Evolutionary conservation across 1,140 invertebrate species (phyloP).

Genomic region (Reticulitermes speratus): DNA sequence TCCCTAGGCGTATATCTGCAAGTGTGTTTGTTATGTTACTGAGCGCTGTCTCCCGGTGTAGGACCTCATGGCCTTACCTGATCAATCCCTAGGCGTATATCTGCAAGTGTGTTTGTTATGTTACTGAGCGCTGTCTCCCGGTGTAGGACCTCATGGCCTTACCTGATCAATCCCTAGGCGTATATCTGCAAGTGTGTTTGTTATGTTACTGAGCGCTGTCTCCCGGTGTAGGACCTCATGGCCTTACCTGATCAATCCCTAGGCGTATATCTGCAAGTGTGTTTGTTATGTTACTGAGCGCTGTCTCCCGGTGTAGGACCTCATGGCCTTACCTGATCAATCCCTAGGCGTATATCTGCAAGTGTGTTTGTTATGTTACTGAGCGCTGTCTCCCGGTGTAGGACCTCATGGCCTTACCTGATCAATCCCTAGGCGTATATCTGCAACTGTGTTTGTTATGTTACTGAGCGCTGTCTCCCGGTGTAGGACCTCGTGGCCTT

Average conservation of each 20-base stretch:
- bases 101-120: conserved; percentile 42
- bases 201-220: conserved; percentile 43
- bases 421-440: conserved; percentile 45
- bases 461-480: conserved; percentile 45
- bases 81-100: conserved; percentile 44
- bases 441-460: conserved; percentile 42
- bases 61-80: conserved; percentile 35
- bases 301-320: too few species aligned
- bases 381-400: too few species aligned
- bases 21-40: conserved; percentile 43
- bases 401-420: too few species aligned
- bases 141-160: conserved; percentile 41
- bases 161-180: too few species aligned
- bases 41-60: conserved; percentile 46
- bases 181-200: conserved; percentile 40
- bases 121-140: conserved; percentile 45
- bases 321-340: too few species aligned
- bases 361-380: too few species aligned
- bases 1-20: conserved; percentile 40
- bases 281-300: too few species aligned
- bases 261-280: too few species aligned
- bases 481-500: conserved; percentile 37
- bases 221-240: conserved; percentile 47
- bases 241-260: too few species aligned
- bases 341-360: too few species aligned